These are phyloP conservation scores for Heteropelma amictum DNA, from an alignment of 2,888 invertebrate species.

Conservation along the genomic window DNA sequence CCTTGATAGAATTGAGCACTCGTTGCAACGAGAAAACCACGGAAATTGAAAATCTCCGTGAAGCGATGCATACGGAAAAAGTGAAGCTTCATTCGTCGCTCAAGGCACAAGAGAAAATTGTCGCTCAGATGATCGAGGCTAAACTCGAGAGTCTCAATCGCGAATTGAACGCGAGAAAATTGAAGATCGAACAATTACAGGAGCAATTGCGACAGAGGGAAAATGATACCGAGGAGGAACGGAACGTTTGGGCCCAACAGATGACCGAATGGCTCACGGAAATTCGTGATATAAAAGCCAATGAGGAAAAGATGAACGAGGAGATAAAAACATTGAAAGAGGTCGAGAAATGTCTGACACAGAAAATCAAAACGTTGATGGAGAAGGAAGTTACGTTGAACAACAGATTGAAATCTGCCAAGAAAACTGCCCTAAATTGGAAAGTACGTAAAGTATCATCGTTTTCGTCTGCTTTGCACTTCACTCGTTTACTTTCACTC, in stretches of 20 bases:
- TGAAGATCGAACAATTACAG: slow-evolving; percentile 77
- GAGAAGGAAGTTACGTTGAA: slow-evolving; percentile 72
- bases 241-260: slow-evolving; percentile 77
- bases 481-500: neutral
- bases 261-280: slow-evolving; percentile 71
- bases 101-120: slow-evolving; percentile 80
- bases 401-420: slow-evolving; percentile 83
- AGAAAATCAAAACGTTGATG: slow-evolving; percentile 78
- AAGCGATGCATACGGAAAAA: slow-evolving; percentile 80
- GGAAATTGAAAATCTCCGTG: slow-evolving; percentile 80
- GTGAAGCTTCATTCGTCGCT: slow-evolving; percentile 80
- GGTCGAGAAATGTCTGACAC: slow-evolving; percentile 78
- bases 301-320: slow-evolving; percentile 77
- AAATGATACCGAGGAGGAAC: slow-evolving; percentile 79
- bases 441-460: slow-evolving; percentile 77
- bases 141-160: slow-evolving; percentile 71
- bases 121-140: slow-evolving; percentile 77
- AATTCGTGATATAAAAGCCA: slow-evolving; percentile 69
- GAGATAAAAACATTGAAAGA: slow-evolving; percentile 79
- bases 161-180: slow-evolving; percentile 66
- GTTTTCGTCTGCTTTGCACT: neutral
- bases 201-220: slow-evolving; percentile 80
- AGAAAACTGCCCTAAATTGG: slow-evolving; percentile 82
- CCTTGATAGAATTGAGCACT: slow-evolving; percentile 79
- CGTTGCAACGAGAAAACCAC: slow-evolving; percentile 80